Conservation (phyloP, 2,797 vertebrate genomes). For the Poeciliopsis infans region DNA sequence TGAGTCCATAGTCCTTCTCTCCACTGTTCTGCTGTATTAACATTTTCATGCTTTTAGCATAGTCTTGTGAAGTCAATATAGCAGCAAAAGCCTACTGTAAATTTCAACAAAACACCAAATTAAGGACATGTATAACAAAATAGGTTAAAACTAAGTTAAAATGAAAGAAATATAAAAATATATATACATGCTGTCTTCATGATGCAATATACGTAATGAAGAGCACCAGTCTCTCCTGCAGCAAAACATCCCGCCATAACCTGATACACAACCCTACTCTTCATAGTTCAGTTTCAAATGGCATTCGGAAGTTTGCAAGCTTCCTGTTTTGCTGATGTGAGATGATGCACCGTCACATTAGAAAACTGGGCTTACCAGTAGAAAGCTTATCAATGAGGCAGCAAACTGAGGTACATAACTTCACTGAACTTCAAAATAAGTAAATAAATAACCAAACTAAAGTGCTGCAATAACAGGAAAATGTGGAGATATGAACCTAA, state of each 20-base stretch:
- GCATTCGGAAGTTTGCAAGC: background rate
- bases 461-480: background rate
- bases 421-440: background rate
- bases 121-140: background rate
- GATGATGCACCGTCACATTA: background rate
- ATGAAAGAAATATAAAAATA: background rate
- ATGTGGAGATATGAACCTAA: background rate
- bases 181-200: background rate
- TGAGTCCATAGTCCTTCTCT: constrained; percentile 7
- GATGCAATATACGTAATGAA: background rate
- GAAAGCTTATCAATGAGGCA: background rate
- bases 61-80: constrained; percentile 10
- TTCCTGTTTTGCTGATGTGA: background rate
- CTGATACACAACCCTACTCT: background rate
- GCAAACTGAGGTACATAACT: background rate
- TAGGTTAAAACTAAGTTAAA: background rate
- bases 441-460: background rate
- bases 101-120: background rate
- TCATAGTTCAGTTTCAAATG: background rate
- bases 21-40: constrained; percentile 12
- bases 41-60: constrained; percentile 16
- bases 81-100: too few relatives aligned
- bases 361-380: background rate
- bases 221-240: background rate
- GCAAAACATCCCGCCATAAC: background rate